These are phyloP conservation scores for Ophthalmolycus amberensis DNA, from an alignment of 2,113 vertebrate genomes.

Conservation along the genomic window DNA sequence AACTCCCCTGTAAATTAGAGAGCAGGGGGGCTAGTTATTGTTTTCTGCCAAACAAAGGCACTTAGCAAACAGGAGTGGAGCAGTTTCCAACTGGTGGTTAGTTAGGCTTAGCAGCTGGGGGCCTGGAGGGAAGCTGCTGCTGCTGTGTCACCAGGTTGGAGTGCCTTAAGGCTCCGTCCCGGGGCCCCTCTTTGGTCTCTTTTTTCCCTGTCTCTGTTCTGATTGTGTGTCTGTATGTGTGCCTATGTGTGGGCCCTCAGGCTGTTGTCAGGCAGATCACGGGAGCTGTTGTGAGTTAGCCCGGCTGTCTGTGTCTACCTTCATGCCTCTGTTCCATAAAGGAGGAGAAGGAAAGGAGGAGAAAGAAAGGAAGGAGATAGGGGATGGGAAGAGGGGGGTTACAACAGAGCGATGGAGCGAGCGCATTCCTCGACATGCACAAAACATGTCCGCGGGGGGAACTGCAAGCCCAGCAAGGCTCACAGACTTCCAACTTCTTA, in stretches of 20 bases:
- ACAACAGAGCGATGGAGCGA: slow-evolving; percentile 47
- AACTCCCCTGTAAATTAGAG: slow-evolving; percentile 69
- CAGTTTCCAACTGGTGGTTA: slow-evolving; percentile 31
- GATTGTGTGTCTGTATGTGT: slow-evolving; percentile 42
- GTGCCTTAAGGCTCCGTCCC: slow-evolving; percentile 71
- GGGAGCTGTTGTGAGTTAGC: slow-evolving; percentile 60
- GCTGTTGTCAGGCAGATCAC: slow-evolving; percentile 79
- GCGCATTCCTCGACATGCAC: slow-evolving; percentile 63
- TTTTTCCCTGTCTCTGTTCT: slow-evolving; percentile 26
- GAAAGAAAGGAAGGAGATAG: slow-evolving; percentile 8
- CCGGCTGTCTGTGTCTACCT: slow-evolving; percentile 66
- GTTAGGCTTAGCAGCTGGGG: not conserved
- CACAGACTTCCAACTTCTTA: slow-evolving; percentile 56
- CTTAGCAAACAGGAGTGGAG: slow-evolving; percentile 33
- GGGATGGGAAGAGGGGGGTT: slow-evolving; percentile 16
- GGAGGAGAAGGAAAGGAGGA: slow-evolving; percentile 22
- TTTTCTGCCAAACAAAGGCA: slow-evolving; percentile 61
- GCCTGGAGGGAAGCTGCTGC: slow-evolving; percentile 16
- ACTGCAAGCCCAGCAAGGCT: slow-evolving; percentile 69
- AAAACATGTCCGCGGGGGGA: slow-evolving; percentile 69
- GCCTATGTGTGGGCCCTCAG: slow-evolving; percentile 61
- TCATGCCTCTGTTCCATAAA: slow-evolving; percentile 55
- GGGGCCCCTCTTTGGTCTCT: slow-evolving; percentile 51
- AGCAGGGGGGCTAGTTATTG: slow-evolving; percentile 41
- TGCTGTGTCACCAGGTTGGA: slow-evolving; percentile 59